A percentile compares a stretch with the other conserved stretches of the same genome.
Evolutionary conservation across 2,888 invertebrate genomes (phyloP).

Genomic region (Diplolepis rosae): DNA sequence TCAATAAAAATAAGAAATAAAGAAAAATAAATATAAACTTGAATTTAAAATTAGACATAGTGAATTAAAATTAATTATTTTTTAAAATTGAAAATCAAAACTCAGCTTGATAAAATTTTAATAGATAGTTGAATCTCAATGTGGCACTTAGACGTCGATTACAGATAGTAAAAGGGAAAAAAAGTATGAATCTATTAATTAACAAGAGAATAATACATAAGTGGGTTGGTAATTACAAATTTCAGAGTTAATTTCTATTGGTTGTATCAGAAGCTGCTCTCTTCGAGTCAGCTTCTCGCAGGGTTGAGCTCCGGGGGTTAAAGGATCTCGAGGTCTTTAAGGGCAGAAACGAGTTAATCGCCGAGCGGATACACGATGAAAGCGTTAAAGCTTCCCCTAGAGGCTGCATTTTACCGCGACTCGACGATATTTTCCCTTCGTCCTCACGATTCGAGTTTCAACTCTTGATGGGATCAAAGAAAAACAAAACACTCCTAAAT

Average conservation of each 20-base stretch:
- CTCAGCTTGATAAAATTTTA: too few species aligned
- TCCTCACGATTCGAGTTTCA: conserved; percentile 1
- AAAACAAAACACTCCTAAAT: conserved; percentile 19
- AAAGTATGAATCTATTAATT: background rate
- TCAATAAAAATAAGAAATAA: too few species aligned
- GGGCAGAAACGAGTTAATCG: conserved; percentile 55
- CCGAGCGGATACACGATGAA: conserved; percentile 48
- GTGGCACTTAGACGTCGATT: background rate
- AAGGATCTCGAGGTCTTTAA: conserved; percentile 49
- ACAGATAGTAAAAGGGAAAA: background rate
- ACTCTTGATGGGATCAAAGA: background rate
- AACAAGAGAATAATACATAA: background rate
- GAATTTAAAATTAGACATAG: too few species aligned
- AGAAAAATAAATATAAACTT: too few species aligned
- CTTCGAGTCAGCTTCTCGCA: conserved; percentile 27
- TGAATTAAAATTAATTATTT: too few species aligned
- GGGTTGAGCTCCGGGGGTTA: conserved; percentile 35
- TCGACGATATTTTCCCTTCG: conserved; percentile 25
- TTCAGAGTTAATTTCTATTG: conserved; percentile 25
- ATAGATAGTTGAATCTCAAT: background rate
- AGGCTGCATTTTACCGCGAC: conserved; percentile 38
- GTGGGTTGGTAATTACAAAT: conserved; percentile 4
- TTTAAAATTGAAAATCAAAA: too few species aligned
- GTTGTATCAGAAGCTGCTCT: conserved; percentile 19
- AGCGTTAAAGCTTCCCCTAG: conserved; percentile 41